Base-by-base conservation (phyloP, 2,797 vertebrate genomes). In the Urocyon cinereoargenteus region DNA sequence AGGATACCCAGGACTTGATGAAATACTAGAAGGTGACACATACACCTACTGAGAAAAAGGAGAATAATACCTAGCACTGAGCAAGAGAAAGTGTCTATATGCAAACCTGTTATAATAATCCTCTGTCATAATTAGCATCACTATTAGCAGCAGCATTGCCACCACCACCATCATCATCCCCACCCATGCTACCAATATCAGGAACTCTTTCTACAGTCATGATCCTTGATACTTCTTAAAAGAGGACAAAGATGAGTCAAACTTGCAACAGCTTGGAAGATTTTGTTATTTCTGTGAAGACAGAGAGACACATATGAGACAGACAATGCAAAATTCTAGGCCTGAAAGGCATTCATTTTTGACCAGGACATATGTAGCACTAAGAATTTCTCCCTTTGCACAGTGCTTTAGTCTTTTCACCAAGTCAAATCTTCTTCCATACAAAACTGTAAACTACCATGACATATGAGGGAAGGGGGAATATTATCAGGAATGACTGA, bases 321-420 rank as follows among this genome's bases (percentile, higher is more conserved):
- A 66, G 61, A 86, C 5, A 40, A 6, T 5, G 5, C 21, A 73
- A 72, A 83, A 61, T 36, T 83, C 55, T 70, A 79, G 61, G 36
- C 6, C 49, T 57, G 28, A 72, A 24, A 89, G 62, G 21, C 66
- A 55, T 55, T 73, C 66, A 68, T 66, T 91, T 96, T 40, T 89
- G 7, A 79, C 8, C 6, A 64, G 68, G 59, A 2, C 3, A 19
- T 78, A 40, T 13, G 5, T 6, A 91, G 19, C 11, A 72, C 49
- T 66, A 82, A 34, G n/a, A 94, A 40, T 77, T 31, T 16, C 16
- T 90, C 59, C 34, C 16, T 10, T 83, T 94, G 49, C 16, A 45
- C 24, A 49, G 28, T 13, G n/a, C 40, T 34, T 73, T 40, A 66
- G 31, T 79, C 53, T 81, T 96, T 86, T 78, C 26, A 70, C 15